A percentile compares a stretch with the other conserved stretches of the same genome.
These are phyloP conservation scores for Trochalopteron elliotii DNA, from an alignment of 2,113 vertebrate genomes.

Conservation along the genomic window DNA sequence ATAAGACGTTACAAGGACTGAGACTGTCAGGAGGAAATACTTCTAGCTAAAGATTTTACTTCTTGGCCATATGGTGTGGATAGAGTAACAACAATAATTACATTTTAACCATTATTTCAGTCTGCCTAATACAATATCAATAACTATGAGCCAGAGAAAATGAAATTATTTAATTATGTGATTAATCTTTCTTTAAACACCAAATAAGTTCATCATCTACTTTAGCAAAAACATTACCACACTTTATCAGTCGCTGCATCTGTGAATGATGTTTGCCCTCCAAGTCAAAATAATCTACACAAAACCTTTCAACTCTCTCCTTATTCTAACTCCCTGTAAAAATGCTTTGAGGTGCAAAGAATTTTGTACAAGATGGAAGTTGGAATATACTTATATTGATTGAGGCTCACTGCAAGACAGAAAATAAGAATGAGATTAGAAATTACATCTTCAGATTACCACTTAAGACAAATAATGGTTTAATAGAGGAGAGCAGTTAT, in stretches of 20 bases:
- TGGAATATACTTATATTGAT: neutral
- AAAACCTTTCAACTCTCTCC: neutral
- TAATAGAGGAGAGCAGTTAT: neutral
- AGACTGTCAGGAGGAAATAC: neutral
- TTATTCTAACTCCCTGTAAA: neutral
- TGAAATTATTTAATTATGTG: slow-evolving; percentile 34
- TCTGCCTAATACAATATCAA: neutral
- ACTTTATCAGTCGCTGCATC: neutral
- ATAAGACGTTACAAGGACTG: neutral
- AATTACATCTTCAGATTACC: neutral
- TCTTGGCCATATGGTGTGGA: neutral
- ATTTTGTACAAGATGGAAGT: neutral
- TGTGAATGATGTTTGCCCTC: neutral
- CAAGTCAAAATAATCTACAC: neutral
- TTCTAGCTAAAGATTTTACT: neutral
- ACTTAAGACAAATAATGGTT: neutral
- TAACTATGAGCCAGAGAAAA: neutral
- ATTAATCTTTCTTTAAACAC: slow-evolving; percentile 33
- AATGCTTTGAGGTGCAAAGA: neutral
- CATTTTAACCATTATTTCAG: slow-evolving; percentile 10
- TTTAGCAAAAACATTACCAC: neutral
- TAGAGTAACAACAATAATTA: neutral
- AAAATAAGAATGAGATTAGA: neutral
- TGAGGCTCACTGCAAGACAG: neutral
- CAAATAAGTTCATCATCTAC: neutral